phyloP scores from a whole-genome alignment of 2,797 vertebrate species.

The Acanthis flammea region DNA sequence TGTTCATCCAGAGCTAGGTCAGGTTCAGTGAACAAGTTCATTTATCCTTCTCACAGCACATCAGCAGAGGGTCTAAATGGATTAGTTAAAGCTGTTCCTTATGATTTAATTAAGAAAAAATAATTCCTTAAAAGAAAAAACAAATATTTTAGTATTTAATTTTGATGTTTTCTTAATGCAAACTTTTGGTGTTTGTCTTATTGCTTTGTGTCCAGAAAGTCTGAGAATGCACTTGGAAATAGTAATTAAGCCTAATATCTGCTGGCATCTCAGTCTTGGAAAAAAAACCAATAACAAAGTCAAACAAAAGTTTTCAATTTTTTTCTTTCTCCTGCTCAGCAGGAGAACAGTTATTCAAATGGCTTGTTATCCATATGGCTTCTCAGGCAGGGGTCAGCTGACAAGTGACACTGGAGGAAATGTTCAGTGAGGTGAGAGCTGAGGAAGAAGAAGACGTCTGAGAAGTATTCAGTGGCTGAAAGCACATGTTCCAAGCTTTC shows the following conservation, averaged over 20 bases:
- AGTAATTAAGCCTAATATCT: background rate
- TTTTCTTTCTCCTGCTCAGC: background rate
- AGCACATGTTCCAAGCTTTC: conserved; percentile 82
- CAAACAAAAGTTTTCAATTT: background rate
- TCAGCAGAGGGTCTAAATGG: background rate
- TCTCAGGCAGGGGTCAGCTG: conserved; percentile 84
- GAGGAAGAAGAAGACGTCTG: conserved; percentile 86
- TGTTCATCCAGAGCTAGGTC: background rate
- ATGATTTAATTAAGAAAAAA: background rate
- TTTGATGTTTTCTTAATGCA: background rate
- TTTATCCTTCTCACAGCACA: background rate
- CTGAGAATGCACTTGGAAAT: background rate
- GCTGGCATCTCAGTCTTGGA: background rate
- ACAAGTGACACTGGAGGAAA: conserved; percentile 80
- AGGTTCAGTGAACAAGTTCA: background rate
- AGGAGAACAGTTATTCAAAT: background rate
- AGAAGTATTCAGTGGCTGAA: conserved; percentile 86
- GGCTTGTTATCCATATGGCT: conserved; percentile 87
- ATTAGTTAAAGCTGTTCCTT: background rate
- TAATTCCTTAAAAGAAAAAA: background rate
- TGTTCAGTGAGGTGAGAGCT: conserved; percentile 80
- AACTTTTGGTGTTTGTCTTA: background rate
- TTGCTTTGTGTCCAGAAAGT: background rate
- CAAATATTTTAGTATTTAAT: background rate
- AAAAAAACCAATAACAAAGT: background rate